Percentiles rank a stretch among this genome's conserved stretches.
These are phyloP conservation scores for Meganola albula DNA, from an alignment of 2,888 invertebrate genomes.

Conservation along the genomic window DNA sequence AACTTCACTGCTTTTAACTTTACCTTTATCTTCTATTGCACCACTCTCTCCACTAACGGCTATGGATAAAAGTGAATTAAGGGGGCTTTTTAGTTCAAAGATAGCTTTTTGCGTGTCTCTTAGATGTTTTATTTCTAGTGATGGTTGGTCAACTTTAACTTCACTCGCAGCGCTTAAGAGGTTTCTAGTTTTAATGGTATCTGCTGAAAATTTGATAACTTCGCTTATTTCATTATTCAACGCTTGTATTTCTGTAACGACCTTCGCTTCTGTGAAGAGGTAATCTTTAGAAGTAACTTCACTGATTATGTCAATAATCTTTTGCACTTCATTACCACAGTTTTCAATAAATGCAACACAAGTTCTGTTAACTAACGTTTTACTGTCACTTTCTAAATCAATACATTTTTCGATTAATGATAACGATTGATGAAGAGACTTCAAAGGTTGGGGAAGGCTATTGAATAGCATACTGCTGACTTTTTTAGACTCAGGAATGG, in stretches of 20 bases:
- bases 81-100: constrained; percentile 55
- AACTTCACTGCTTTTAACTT: constrained; percentile 49
- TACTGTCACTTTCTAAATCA: constrained; percentile 81
- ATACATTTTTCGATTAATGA: constrained; percentile 83
- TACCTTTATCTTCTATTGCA: constrained; percentile 33
- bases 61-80: constrained; percentile 54
- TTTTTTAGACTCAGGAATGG: constrained; percentile 47
- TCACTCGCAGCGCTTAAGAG: constrained; percentile 53
- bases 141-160: constrained; percentile 45
- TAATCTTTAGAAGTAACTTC: constrained; percentile 62
- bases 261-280: constrained; percentile 55
- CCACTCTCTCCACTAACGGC: constrained; percentile 48
- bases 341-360: constrained; percentile 81
- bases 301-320: constrained; percentile 65
- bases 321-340: constrained; percentile 75
- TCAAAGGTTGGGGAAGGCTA: constrained; percentile 76
- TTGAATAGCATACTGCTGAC: constrained; percentile 75
- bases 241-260: constrained; percentile 60
- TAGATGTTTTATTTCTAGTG: constrained; percentile 52
- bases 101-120: constrained; percentile 63
- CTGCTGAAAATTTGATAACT: constrained; percentile 70
- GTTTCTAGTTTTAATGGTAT: constrained; percentile 69
- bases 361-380: constrained; percentile 82
- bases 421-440: constrained; percentile 80
- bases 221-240: constrained; percentile 70